These are phyloP conservation scores for Orientallactaga sibirica DNA, from an alignment of 2,797 vertebrate species.

Conservation along the genomic window DNA sequence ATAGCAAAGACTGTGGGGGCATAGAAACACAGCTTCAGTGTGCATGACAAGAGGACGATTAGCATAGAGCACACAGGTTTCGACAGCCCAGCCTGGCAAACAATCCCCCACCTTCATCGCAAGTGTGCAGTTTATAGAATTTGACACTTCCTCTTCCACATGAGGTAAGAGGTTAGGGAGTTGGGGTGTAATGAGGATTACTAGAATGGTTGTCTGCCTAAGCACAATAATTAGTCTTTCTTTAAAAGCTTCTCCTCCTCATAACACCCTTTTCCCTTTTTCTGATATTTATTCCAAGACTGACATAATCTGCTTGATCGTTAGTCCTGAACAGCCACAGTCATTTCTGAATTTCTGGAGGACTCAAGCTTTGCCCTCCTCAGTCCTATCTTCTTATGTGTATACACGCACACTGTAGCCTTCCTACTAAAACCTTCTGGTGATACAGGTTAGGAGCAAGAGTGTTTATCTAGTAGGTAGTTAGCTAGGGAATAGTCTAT, in stretches of 20 bases:
- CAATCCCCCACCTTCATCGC: conserved; percentile 72
- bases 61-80: conserved; percentile 81
- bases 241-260: conserved; percentile 36
- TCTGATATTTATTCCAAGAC: conserved; percentile 13
- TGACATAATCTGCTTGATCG: background rate
- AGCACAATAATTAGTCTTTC: conserved; percentile 69
- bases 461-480: too few species aligned
- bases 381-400: too few species aligned
- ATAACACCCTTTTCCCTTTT: background rate
- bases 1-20: conserved; percentile 86
- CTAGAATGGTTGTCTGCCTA: conserved; percentile 68
- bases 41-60: conserved; percentile 81
- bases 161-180: conserved; percentile 64
- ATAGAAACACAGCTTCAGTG: conserved; percentile 85
- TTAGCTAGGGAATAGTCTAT: too few species aligned
- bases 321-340: background rate
- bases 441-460: too few species aligned
- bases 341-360: background rate
- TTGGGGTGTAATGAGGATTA: conserved; percentile 47
- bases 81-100: conserved; percentile 73
- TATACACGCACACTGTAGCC: too few species aligned
- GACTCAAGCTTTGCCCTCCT: background rate
- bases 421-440: too few species aligned
- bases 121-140: conserved; percentile 69
- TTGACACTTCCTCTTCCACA: conserved; percentile 69